Evolutionary conservation across 2,113 vertebrate species (phyloP).

Genomic region (Platysternon megacephalum): DNA sequence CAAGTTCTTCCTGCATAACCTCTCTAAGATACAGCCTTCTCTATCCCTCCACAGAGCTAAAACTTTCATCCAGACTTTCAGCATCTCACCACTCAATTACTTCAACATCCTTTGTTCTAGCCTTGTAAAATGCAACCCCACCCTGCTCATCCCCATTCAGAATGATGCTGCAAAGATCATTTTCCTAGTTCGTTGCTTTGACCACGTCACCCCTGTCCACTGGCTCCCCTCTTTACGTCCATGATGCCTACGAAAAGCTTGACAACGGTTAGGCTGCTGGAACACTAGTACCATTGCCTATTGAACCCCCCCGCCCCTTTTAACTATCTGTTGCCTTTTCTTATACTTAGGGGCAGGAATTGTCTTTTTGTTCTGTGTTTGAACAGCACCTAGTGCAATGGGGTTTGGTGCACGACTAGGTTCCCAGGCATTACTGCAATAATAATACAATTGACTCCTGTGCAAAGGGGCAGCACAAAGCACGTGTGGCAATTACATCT

Average conservation of each 20-base stretch:
- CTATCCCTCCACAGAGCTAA: not conserved
- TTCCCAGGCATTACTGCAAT: accelerated
- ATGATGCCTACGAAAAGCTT: accelerated
- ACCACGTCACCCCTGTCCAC: not conserved
- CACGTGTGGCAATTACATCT: not conserved
- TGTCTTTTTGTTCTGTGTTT: not conserved
- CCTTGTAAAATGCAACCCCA: not conserved
- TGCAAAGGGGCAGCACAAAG: not conserved
- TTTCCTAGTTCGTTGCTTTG: not conserved
- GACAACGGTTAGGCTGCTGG: not conserved
- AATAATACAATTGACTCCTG: not conserved
- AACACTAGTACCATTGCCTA: not conserved
- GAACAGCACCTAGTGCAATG: not conserved
- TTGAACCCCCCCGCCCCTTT: too few relatives aligned
- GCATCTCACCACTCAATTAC: not conserved
- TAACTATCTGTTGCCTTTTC: too few relatives aligned
- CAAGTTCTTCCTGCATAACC: not conserved
- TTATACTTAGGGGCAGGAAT: not conserved
- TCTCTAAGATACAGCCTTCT: not conserved
- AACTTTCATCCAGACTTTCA: not conserved
- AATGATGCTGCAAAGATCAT: not conserved
- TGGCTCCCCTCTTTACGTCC: not conserved
- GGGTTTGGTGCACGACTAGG: accelerated
- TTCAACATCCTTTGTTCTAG: not conserved
- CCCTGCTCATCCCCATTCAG: not conserved